Conservation (phyloP, 2,113 vertebrate species). For the Erinaceus europaeus region DNA sequence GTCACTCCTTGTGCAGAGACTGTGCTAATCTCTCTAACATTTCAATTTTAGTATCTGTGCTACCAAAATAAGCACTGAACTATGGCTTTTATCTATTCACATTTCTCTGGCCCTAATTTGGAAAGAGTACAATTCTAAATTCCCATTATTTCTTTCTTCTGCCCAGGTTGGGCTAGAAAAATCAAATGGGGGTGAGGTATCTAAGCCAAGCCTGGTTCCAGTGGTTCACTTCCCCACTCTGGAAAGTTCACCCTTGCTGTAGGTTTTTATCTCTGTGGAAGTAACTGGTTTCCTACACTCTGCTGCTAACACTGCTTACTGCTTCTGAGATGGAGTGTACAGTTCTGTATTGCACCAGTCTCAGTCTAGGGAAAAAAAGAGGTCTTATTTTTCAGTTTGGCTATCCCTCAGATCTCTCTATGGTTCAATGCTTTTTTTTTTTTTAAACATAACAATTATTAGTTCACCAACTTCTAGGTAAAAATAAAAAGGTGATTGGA, state of each 20-base stretch:
- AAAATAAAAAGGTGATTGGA: not conserved
- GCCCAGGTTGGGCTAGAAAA: not conserved
- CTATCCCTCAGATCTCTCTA: not conserved
- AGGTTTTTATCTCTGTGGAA: not conserved
- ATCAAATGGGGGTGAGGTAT: not conserved
- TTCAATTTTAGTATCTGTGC: too few species aligned
- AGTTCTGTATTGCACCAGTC: not conserved
- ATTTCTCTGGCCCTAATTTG: not conserved
- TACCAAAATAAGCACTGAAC: too few species aligned
- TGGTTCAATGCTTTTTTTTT: not conserved
- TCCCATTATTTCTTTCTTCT: not conserved
- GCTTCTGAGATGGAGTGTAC: not conserved
- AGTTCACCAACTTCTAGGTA: not conserved
- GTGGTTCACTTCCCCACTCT: not conserved
- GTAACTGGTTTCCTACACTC: not conserved
- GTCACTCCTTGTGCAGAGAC: too few species aligned
- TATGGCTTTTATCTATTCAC: not conserved
- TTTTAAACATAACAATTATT: not conserved
- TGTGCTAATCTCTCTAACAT: too few species aligned
- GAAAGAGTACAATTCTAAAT: not conserved
- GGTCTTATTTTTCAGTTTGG: not conserved
- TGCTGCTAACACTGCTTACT: not conserved
- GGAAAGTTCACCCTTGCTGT: not conserved
- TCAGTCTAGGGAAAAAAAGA: not conserved
- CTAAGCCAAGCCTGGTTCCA: not conserved